These are phyloP conservation scores for Gasterosteus nipponicus DNA, from an alignment of 2,113 vertebrate genomes.

Conservation along the genomic window DNA sequence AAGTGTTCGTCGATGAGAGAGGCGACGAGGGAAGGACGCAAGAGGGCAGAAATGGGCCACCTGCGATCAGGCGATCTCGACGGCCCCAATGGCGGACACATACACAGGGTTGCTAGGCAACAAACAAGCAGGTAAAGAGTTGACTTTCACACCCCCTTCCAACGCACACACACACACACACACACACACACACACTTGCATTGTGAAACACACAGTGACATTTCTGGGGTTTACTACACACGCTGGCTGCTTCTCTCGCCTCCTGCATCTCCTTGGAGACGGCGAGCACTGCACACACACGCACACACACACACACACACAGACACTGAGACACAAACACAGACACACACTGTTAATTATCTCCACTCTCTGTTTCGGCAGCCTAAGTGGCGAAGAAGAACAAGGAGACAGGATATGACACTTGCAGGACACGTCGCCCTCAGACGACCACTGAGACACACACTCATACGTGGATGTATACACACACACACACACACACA, in stretches of 20 bases:
- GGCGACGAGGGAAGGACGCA: background rate
- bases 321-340: slow-evolving; percentile 21
- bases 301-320: slow-evolving; percentile 28
- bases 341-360: slow-evolving; percentile 57
- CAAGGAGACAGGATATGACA: background rate
- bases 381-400: slow-evolving; percentile 25
- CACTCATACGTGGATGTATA: background rate
- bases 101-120: slow-evolving; percentile 43
- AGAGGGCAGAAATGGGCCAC: background rate
- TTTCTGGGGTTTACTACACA: slow-evolving; percentile 50
- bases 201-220: slow-evolving; percentile 45
- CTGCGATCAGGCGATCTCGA: slow-evolving; percentile 13
- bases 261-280: slow-evolving; percentile 71
- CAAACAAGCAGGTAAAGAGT: slow-evolving; percentile 45
- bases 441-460: slow-evolving; percentile 16
- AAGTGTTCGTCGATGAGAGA: background rate
- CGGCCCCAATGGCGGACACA: background rate
- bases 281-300: slow-evolving; percentile 25
- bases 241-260: slow-evolving; percentile 52
- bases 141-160: background rate
- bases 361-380: slow-evolving; percentile 41
- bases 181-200: background rate
- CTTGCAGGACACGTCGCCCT: slow-evolving; percentile 25
- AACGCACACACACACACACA: slow-evolving; percentile 22
- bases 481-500: too few relatives aligned